These are phyloP conservation scores for Felis catus DNA, from an alignment of 2,113 vertebrate genomes.

Conservation along the genomic window F.catus_Fca126_mat1.0 CM031418.1:87320501-87321000, in stretches of 20 bases:
- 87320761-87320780: not conserved
- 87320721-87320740: not conserved
- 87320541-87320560: not conserved
- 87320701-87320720: not conserved
- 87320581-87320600: not conserved
- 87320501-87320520: not conserved
- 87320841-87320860: not conserved
- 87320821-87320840: not conserved
- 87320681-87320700: not conserved
- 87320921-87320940: not conserved
- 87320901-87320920: not conserved
- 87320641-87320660: not conserved
- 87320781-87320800: not conserved
- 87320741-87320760: not conserved
- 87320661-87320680: not conserved
- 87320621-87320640: not conserved
- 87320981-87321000: no score
- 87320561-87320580: not conserved
- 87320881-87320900: not conserved
- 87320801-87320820: no score
- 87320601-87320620: not conserved
- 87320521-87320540: not conserved
- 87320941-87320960: not conserved
- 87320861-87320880: not conserved
- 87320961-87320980: no score